A percentile compares a stretch with the other conserved stretches of the same genome.
Evolutionary conservation across 2,888 invertebrate species (phyloP).

Genomic region (Eilema depressum): DNA sequence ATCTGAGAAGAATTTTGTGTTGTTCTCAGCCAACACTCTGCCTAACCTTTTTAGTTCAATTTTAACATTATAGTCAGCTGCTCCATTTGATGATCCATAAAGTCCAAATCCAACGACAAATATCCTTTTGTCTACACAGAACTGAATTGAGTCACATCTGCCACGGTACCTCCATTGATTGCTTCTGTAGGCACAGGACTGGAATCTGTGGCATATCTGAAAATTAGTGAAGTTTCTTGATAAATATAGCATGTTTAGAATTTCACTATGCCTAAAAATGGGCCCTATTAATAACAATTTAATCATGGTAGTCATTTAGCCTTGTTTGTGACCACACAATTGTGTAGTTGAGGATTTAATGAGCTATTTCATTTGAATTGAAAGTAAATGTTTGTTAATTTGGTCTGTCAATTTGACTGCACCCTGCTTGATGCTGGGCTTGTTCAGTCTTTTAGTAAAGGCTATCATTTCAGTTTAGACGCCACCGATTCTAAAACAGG

Average conservation of each 20-base stretch:
- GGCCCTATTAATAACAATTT: no score
- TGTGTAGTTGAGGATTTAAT: no score
- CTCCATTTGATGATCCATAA: constrained; percentile 98
- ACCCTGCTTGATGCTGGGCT: not conserved
- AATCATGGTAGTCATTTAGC: no score
- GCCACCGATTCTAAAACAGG: no score
- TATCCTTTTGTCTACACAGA: constrained; percentile 97
- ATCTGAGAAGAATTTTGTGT: constrained; percentile 98
- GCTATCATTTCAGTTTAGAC: no score
- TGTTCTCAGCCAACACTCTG: constrained; percentile 95
- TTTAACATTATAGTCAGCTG: constrained; percentile 97
- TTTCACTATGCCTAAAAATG: not conserved
- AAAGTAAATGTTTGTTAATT: not conserved
- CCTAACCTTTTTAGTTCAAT: constrained; percentile 97
- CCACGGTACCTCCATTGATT: constrained; percentile 99
- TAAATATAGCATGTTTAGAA: not conserved
- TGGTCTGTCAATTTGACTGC: not conserved
- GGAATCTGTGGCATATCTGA: constrained; percentile 97
- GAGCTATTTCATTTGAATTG: no score
- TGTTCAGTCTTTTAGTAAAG: not conserved
- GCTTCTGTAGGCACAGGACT: constrained; percentile 98
- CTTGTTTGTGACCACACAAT: no score
- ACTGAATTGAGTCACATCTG: constrained; percentile 98
- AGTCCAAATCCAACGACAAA: constrained; percentile 98
- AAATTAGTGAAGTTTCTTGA: constrained; percentile 25